These are phyloP conservation scores for Drosophila serrata DNA, from an alignment of 1,140 invertebrate genomes.

Conservation along the genomic window DNA sequence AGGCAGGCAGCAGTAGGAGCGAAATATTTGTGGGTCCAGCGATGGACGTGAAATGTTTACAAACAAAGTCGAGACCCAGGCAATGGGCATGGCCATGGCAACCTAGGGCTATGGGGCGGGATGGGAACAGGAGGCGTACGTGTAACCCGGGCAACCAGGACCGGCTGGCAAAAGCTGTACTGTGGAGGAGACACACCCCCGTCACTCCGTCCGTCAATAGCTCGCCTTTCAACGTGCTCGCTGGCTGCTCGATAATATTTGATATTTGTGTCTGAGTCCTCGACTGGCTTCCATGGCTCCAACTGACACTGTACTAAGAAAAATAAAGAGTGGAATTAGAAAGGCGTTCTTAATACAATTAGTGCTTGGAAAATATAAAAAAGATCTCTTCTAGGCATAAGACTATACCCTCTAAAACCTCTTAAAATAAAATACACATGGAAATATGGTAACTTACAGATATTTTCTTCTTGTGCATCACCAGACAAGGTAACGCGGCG, in stretches of 20 bases:
- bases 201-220: constrained; percentile 71
- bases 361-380: background rate
- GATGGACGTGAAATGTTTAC: constrained; percentile 82
- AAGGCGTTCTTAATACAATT: background rate
- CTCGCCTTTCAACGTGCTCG: constrained; percentile 45
- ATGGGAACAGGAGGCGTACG: constrained; percentile 37
- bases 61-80: constrained; percentile 69
- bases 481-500: constrained; percentile 39
- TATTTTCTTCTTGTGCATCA: background rate
- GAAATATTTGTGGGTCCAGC: constrained; percentile 57
- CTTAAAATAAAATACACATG: background rate
- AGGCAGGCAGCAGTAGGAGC: constrained; percentile 27
- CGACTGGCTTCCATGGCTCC: constrained; percentile 11
- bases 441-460: too few species aligned
- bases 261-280: constrained; percentile 60
- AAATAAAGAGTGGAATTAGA: background rate
- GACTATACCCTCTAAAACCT: background rate
- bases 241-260: constrained; percentile 73
- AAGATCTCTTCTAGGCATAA: accelerated
- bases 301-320: constrained; percentile 21
- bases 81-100: constrained; percentile 31
- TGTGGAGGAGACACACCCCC: constrained; percentile 41
- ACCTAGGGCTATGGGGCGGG: constrained; percentile 42
- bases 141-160: constrained; percentile 32
- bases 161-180: constrained; percentile 58